Evolutionary conservation across 2,113 vertebrate genomes (phyloP).

Genomic region (Lagopus muta): DNA sequence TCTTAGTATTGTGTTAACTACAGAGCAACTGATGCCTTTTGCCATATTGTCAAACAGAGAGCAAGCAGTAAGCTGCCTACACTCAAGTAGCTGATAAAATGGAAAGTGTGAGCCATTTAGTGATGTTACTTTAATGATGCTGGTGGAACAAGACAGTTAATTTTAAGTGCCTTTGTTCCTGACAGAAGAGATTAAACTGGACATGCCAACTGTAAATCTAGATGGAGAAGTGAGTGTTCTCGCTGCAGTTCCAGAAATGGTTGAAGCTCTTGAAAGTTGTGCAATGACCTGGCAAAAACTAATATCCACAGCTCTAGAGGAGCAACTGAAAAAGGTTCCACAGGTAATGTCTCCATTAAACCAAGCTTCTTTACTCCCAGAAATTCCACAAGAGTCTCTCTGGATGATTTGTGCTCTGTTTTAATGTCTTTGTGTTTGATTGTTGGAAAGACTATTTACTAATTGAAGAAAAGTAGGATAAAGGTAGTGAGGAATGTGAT

Average conservation of each 20-base stretch:
- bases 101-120: neutral
- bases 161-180: neutral
- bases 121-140: fast-evolving
- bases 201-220: slow-evolving; percentile 85
- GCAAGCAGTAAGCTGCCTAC: neutral
- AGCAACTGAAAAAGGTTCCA: slow-evolving; percentile 83
- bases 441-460: neutral
- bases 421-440: neutral
- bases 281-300: slow-evolving; percentile 88
- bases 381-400: neutral
- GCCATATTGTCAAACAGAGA: neutral
- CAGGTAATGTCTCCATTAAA: slow-evolving; percentile 74
- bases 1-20: neutral
- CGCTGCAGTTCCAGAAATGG: slow-evolving; percentile 61
- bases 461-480: neutral
- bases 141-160: neutral
- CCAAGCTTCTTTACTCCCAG: neutral
- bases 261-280: slow-evolving; percentile 84
- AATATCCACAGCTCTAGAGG: slow-evolving; percentile 82
- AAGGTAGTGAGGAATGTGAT: neutral
- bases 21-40: neutral
- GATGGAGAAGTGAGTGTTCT: slow-evolving; percentile 74
- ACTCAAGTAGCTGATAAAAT: neutral
- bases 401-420: neutral
- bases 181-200: slow-evolving; percentile 81